A percentile compares a stretch with the other conserved stretches of the same genome.
Evolutionary conservation across 2,113 vertebrate species (phyloP).

Genomic region (Macquaria ambigua): DNA sequence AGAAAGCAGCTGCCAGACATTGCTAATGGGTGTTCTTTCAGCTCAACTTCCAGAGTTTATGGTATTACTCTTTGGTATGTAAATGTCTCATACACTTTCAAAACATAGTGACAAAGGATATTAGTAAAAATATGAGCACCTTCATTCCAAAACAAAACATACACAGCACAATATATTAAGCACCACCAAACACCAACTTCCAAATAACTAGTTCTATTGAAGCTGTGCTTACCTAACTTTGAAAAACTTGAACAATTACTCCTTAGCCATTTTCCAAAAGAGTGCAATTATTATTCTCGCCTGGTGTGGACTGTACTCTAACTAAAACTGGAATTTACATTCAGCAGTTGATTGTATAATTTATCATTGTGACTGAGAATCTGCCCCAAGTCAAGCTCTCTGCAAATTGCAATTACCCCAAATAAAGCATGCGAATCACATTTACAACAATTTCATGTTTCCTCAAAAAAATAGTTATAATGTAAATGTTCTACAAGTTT

Average conservation of each 20-base stretch:
- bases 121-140: constrained; percentile 1
- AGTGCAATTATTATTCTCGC: constrained; percentile 28
- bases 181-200: background rate
- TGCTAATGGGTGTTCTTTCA: constrained; percentile 62
- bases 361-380: constrained; percentile 36
- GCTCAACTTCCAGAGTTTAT: constrained; percentile 35
- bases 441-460: constrained; percentile 17
- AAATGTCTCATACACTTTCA: constrained; percentile 21
- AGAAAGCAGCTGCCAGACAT: constrained; percentile 45
- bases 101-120: constrained; percentile 5
- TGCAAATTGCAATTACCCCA: constrained; percentile 27
- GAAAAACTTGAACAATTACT: constrained; percentile 12
- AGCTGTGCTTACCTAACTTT: background rate
- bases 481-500: background rate
- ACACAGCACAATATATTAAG: background rate
- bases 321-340: constrained; percentile 21
- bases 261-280: constrained; percentile 2
- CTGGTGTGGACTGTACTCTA: background rate
- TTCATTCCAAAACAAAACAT: constrained; percentile 5
- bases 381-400: constrained; percentile 20
- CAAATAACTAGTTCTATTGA: background rate
- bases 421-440: constrained; percentile 33
- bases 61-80: constrained; percentile 36
- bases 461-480: background rate
- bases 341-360: constrained; percentile 32